Evolutionary conservation across 2,888 invertebrate species (phyloP), one percentile per base, ranked within the genome.

Genomic region (Fragum fragum): DNA sequence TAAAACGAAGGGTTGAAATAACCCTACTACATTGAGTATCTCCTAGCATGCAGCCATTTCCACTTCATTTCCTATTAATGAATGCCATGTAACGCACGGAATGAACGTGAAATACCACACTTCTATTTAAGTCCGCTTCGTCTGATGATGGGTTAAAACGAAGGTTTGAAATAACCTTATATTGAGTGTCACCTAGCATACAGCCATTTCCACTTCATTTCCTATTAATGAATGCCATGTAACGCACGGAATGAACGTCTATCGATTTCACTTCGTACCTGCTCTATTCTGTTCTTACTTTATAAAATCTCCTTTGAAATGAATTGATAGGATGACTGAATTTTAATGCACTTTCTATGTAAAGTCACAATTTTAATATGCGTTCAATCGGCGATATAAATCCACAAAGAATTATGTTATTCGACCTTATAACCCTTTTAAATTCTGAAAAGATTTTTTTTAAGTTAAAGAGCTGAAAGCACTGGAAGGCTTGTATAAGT

Each of bases 1-100:
- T n/a, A n/a, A n/a, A n/a, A n/a, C n/a, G n/a, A n/a, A 36, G 53
- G 18, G n/a, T n/a, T 9, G n/a, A n/a, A 21, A 53, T 23, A 53
- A 1, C n/a, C 28, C 9, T 23, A n/a, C n/a, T n/a, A 5, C 23
- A 63, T 63, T 63, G 63, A 32, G 32, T 63, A 21, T 63, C 32
- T 1, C 32, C 9, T 28, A 36, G 63, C 63, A 32, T 32, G 32
- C 63, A 63, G 21, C 7, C 9, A 32, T 63, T 32, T 63, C 29
- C 63, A 63, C 32, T 63, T 63, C 32, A 63, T 36, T 32, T 32
- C 32, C 16, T 32, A n/a, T 63, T 63, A 28, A 63, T 32, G 36
- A 36, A 63, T 32, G 57, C 23, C 14, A 57, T 57, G 11, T 26
- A 21, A 26, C 26, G 57, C 14, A 57, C 1, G 11, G 11, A 23